A percentile compares a stretch with the other conserved stretches of the same genome.
phyloP scores from a whole-genome alignment of 2,797 vertebrate genomes.

The Benthosema pterotum region DNA sequence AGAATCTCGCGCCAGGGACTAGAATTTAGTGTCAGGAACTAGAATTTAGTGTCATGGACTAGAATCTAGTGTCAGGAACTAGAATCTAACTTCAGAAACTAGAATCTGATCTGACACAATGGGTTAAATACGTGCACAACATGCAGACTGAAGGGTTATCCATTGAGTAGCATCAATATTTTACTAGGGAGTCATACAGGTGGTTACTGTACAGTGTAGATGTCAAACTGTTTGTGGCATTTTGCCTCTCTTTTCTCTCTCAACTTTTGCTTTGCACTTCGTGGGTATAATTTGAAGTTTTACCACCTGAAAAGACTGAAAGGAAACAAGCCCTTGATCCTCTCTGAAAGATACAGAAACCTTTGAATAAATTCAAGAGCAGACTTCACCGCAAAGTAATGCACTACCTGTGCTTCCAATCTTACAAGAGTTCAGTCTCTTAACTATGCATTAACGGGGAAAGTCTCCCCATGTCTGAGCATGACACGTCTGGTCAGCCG shows the following conservation, averaged over 20 bases:
- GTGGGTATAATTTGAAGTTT: slow-evolving; percentile 19
- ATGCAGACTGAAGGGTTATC: no score
- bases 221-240: no score
- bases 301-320: slow-evolving; percentile 8
- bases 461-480: neutral
- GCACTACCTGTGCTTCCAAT: neutral
- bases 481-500: neutral
- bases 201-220: no score
- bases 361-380: slow-evolving; percentile 16
- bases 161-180: no score
- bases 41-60: no score
- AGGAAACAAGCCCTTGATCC: neutral
- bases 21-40: no score
- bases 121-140: no score
- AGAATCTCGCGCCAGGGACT: no score
- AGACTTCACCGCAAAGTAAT: slow-evolving; percentile 21
- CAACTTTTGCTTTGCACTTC: slow-evolving; percentile 24
- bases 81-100: no score
- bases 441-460: slow-evolving; percentile 12
- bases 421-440: neutral
- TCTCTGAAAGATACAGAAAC: slow-evolving; percentile 16
- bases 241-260: slow-evolving; percentile 18
- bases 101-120: no score
- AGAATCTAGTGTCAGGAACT: no score
- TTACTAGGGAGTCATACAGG: no score